Evolutionary conservation across 2,888 invertebrate genomes (phyloP).

Genomic region (Heteromyza rotundicornis): DNA sequence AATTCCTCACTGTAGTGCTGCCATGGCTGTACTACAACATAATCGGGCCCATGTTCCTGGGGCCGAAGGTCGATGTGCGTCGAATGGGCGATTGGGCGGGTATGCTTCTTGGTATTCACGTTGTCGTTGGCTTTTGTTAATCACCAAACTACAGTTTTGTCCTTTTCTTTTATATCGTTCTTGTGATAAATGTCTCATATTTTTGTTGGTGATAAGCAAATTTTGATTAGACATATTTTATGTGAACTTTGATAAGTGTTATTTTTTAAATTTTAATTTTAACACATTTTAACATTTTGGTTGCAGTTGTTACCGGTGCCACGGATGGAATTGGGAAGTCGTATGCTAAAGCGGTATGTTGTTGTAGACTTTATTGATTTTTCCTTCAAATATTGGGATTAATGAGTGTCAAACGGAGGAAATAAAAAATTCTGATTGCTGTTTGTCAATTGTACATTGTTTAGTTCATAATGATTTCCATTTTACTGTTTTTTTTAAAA

Average conservation of each 20-base stretch:
- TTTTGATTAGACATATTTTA: too few relatives aligned
- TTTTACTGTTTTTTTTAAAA: too few relatives aligned
- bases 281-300: background rate
- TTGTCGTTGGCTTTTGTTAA: background rate
- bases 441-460: too few relatives aligned
- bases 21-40: constrained; percentile 63
- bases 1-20: constrained; percentile 57
- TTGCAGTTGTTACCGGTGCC: constrained; percentile 83
- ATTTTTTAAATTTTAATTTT: background rate
- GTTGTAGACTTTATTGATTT: too few relatives aligned
- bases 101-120: constrained; percentile 64
- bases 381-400: too few relatives aligned
- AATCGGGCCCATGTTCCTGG: constrained; percentile 67
- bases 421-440: too few relatives aligned
- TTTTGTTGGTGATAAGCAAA: constrained; percentile 2
- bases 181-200: background rate
- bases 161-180: background rate
- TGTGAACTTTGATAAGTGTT: background rate
- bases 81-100: constrained; percentile 82
- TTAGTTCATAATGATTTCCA: too few relatives aligned
- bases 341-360: constrained; percentile 73
- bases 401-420: too few relatives aligned
- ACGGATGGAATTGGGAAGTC: constrained; percentile 92
- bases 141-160: background rate
- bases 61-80: constrained; percentile 70